Base-by-base conservation (phyloP, 2,113 vertebrate species). In the Macquaria australasica region DNA sequence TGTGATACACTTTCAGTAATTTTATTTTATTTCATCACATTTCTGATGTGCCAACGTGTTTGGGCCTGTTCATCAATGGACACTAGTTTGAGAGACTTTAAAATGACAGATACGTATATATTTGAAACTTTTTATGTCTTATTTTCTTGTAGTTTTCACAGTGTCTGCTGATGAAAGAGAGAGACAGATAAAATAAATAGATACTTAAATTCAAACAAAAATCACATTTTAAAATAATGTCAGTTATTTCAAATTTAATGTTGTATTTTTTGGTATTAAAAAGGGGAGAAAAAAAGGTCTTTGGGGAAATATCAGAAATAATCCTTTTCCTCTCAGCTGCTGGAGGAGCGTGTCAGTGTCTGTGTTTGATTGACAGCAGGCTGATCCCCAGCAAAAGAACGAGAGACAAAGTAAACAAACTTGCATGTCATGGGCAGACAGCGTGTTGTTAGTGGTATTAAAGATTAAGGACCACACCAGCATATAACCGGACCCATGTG, bases 281-380 rank as follows among this genome's bases (percentile, higher is more conserved):
- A 25, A 14, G 6, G 6, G 16, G 45, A 5, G 50, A 5, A 48
- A 23, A 43, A 79, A 58, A 58, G n/a, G 3, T 14, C 62, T 62
- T n/a, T 59, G 51, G 64, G 60, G 10, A 82, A 77, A 72, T 48
- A 60, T 48, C 8, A 58, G 31, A 20, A 79, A 45, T 28, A 8
- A n/a, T 77, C 11, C n/a, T 71, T 72, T 74, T 63, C 41, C 37
- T 75, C 20, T 74, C 59, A 34, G 58, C 31, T 45, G 56, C 58
- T 51, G 39, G 25, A 72, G 56, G 50, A 58, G 71, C 18, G 5
- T 70, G 56, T 62, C 31, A 12, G 43, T 62, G 14, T 41, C 37
- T 14, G n/a, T 56, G 37, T 48, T 64, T 16, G 45, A 85, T 34
- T 67, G 80, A 71, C 75, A 72, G 66, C 43, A 73, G 63, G 66